Evolutionary conservation across 2,797 vertebrate species (phyloP).

Genomic region (Channallabes apus): DNA sequence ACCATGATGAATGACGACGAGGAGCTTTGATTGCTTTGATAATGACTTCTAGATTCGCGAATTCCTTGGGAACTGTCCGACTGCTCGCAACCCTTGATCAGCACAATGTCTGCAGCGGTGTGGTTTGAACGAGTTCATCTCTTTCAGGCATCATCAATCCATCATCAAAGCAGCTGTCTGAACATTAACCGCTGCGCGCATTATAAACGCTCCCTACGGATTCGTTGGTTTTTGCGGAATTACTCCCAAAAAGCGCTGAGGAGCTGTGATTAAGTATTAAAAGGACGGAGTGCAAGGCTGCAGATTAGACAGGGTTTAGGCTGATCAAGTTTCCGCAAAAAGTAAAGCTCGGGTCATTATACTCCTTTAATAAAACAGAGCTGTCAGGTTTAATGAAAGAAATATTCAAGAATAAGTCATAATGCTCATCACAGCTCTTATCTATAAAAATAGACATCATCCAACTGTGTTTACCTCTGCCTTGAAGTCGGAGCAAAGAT

Average conservation of each 20-base stretch:
- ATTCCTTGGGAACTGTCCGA: not conserved
- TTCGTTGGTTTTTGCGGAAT: constrained; percentile 20
- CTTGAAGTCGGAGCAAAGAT: constrained; percentile 8
- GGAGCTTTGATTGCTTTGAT: not conserved
- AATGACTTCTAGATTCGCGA: not conserved
- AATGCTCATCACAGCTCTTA: not conserved
- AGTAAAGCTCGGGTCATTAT: not conserved
- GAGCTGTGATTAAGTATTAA: constrained; percentile 3
- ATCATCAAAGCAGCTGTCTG: constrained; percentile 12
- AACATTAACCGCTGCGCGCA: not conserved
- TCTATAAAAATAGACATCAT: not conserved
- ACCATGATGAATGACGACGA: not conserved
- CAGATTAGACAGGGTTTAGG: not conserved
- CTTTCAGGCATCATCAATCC: constrained; percentile 13
- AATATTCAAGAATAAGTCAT: not conserved
- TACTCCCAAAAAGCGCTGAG: not conserved
- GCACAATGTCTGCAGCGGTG: not conserved
- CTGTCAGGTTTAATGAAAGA: not conserved
- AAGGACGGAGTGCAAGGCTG: not conserved
- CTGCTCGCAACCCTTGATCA: not conserved
- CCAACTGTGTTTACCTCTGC: not conserved
- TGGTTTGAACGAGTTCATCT: constrained; percentile 21
- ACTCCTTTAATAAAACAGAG: not conserved
- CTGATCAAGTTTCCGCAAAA: not conserved
- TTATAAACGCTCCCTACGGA: constrained; percentile 11